Evolutionary conservation across 2,113 vertebrate species (phyloP).

Genomic region (Brevimyrus niger): DNA sequence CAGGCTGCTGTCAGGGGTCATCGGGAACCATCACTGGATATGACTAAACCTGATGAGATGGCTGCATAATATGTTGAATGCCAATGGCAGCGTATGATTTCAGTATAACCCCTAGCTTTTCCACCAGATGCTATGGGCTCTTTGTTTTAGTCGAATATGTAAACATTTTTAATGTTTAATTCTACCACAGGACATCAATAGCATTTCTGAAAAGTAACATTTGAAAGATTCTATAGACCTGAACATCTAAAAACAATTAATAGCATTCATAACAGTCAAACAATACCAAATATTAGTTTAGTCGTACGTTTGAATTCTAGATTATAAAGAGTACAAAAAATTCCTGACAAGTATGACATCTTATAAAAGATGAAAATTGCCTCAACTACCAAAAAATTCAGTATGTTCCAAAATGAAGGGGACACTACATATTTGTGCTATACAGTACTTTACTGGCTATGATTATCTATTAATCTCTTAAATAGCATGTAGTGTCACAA

Average conservation of each 20-base stretch:
- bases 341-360: background rate
- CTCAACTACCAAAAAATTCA: background rate
- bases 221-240: background rate
- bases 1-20: background rate
- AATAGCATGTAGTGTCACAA: background rate
- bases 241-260: background rate
- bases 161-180: background rate
- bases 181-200: background rate
- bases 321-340: background rate
- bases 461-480: no score
- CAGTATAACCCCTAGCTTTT: background rate
- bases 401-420: background rate
- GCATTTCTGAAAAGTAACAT: background rate
- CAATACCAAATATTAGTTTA: background rate
- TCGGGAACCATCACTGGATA: background rate
- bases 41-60: background rate
- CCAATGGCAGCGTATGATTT: background rate
- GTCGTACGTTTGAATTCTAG: background rate
- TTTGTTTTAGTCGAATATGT: background rate
- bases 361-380: background rate
- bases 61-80: background rate
- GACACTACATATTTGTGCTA: background rate
- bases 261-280: background rate
- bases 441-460: no score
- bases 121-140: background rate